Evolutionary conservation across 2,113 vertebrate genomes (phyloP).

Genomic region (Propithecus coquereli): DNA sequence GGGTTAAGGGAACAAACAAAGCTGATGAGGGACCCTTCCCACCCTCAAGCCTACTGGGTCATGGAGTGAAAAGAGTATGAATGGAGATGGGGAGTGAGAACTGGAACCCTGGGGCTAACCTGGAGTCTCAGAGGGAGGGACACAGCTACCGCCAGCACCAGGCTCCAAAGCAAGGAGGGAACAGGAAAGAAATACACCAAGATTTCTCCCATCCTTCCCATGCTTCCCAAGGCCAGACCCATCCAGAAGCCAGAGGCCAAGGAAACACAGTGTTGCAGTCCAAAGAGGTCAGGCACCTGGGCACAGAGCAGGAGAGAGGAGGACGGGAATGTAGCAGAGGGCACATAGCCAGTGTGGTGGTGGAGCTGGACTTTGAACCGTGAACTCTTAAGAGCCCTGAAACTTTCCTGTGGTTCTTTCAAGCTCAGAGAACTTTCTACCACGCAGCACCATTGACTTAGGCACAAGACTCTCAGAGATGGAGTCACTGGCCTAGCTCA

Average conservation of each 20-base stretch:
- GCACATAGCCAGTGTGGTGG: neutral
- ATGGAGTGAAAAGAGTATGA: neutral
- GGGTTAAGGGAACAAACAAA: neutral
- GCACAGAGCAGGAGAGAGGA: neutral
- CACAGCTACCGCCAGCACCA: neutral
- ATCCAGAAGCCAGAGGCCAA: neutral
- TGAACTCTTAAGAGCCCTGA: neutral
- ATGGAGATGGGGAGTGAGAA: neutral
- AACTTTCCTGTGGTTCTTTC: neutral
- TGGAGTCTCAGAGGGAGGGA: neutral
- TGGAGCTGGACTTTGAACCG: neutral
- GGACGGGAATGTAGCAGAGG: neutral
- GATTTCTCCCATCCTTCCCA: neutral
- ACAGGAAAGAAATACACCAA: neutral
- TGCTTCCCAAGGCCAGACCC: neutral
- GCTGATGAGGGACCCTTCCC: neutral
- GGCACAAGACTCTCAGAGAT: neutral
- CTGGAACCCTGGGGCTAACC: neutral
- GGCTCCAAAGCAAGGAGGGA: neutral
- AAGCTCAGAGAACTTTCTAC: neutral
- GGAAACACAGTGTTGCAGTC: neutral
- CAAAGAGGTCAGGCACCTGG: neutral
- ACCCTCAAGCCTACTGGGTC: neutral
- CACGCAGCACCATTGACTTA: neutral
- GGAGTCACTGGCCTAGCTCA: neutral